phyloP scores from a whole-genome alignment of 2,888 invertebrate genomes.

The Drosophila melanosoma region DNA sequence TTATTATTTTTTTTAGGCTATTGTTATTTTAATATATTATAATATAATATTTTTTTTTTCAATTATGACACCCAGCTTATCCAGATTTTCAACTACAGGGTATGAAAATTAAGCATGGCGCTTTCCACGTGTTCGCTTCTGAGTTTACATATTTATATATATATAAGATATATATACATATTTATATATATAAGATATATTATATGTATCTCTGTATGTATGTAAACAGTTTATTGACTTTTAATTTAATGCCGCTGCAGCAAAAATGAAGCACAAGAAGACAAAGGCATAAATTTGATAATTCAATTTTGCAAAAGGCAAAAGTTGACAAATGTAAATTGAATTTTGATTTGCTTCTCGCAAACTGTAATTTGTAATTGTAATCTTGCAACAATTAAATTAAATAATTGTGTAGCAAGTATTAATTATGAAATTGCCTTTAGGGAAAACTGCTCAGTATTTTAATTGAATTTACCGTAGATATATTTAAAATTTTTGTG shows the following conservation, averaged over 20 bases:
- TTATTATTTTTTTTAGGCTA: background rate
- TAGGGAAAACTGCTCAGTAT: background rate
- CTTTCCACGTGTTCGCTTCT: constrained; percentile 47
- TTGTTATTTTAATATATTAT: too few species aligned
- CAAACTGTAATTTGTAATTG: constrained; percentile 16
- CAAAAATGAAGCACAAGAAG: constrained; percentile 20
- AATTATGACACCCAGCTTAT: background rate
- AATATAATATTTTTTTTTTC: background rate
- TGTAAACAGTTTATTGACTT: constrained; percentile 56
- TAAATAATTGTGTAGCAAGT: constrained; percentile 24
- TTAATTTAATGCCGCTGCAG: constrained; percentile 39
- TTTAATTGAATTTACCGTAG: background rate
- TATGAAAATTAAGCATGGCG: constrained; percentile 24
- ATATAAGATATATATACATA: background rate
- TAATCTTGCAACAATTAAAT: constrained; percentile 32
- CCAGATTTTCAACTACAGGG: background rate
- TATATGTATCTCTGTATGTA: background rate
- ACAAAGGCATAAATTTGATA: constrained; percentile 24
- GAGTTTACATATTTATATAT: constrained; percentile 1
- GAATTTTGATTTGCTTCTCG: constrained; percentile 39
- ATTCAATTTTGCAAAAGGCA: constrained; percentile 38
- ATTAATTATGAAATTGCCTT: constrained; percentile 2
- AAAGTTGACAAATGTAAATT: constrained; percentile 55
- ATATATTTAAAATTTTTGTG: background rate
- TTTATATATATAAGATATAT: background rate